Evolutionary conservation across 2,113 vertebrate species (phyloP).

Genomic region (Lipophrys pholis): DNA sequence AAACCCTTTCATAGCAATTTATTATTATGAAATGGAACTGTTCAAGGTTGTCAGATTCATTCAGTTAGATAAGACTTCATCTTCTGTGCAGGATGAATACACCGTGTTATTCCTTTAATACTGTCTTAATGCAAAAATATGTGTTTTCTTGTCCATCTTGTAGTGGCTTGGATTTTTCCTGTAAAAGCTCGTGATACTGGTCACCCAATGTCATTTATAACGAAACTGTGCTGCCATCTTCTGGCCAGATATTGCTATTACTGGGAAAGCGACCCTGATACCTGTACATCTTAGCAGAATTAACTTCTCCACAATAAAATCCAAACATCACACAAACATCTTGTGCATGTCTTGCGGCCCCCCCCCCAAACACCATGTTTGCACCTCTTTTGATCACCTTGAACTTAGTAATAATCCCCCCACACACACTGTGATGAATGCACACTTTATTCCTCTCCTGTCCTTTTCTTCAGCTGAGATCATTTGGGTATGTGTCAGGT

Average conservation of each 20-base stretch:
- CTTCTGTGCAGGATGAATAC: background rate
- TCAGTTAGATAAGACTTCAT: background rate
- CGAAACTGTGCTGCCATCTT: constrained; percentile 52
- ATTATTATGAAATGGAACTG: background rate
- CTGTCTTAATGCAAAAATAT: background rate
- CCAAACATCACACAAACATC: background rate
- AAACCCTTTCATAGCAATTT: background rate
- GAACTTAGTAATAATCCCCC: constrained; percentile 29
- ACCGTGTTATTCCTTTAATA: background rate
- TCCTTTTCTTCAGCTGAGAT: constrained; percentile 43
- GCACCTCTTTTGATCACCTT: background rate
- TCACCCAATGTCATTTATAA: background rate
- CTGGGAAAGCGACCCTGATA: background rate
- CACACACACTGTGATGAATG: constrained; percentile 3
- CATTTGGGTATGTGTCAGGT: constrained; percentile 85
- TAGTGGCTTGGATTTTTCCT: background rate
- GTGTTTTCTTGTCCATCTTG: constrained; percentile 10
- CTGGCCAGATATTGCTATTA: constrained; percentile 32
- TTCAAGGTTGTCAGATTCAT: constrained; percentile 11
- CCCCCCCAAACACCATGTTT: background rate
- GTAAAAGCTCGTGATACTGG: background rate
- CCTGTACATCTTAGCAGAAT: constrained; percentile 6
- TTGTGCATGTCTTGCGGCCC: background rate
- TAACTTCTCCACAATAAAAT: background rate
- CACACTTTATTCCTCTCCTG: background rate